These are phyloP conservation scores for Bergia puertoricense DNA, from an alignment of 92 coral and sea anemone species.

Conservation along the genomic window DNA sequence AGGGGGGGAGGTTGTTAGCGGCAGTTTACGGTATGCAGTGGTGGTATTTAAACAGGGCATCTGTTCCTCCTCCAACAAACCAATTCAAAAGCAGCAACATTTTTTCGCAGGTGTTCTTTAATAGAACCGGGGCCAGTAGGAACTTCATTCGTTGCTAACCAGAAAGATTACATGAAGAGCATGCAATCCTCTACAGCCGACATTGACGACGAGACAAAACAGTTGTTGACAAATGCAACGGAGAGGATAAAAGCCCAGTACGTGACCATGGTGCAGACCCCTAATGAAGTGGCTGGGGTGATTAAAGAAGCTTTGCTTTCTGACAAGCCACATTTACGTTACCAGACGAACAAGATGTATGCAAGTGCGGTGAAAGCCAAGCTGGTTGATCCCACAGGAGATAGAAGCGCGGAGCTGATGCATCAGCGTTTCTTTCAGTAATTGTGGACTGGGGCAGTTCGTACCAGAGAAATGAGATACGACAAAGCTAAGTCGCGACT, in stretches of 20 bases:
- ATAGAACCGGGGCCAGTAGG: slow-evolving; percentile 94
- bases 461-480: too few relatives aligned
- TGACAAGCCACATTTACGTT: slow-evolving; percentile 86
- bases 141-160: slow-evolving; percentile 61
- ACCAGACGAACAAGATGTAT: slow-evolving; percentile 82
- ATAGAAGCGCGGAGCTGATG: slow-evolving; percentile 52
- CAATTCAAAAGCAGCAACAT: not conserved
- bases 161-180: slow-evolving; percentile 17
- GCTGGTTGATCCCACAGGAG: slow-evolving; percentile 87
- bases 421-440: slow-evolving; percentile 68
- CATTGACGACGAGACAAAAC: slow-evolving; percentile 87
- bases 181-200: slow-evolving; percentile 32
- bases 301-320: slow-evolving; percentile 71
- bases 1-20: not conserved
- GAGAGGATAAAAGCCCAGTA: slow-evolving; percentile 58
- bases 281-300: slow-evolving; percentile 84
- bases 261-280: slow-evolving; percentile 67
- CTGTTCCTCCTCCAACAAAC: not conserved
- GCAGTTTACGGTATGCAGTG: not conserved
- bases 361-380: slow-evolving; percentile 62
- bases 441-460: not conserved
- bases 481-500: too few relatives aligned
- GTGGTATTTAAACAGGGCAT: not conserved
- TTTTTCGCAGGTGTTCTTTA: slow-evolving; percentile 67
- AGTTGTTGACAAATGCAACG: slow-evolving; percentile 62